phyloP scores from a whole-genome alignment of 2,888 invertebrate genomes.

The Nineta flava region DNA sequence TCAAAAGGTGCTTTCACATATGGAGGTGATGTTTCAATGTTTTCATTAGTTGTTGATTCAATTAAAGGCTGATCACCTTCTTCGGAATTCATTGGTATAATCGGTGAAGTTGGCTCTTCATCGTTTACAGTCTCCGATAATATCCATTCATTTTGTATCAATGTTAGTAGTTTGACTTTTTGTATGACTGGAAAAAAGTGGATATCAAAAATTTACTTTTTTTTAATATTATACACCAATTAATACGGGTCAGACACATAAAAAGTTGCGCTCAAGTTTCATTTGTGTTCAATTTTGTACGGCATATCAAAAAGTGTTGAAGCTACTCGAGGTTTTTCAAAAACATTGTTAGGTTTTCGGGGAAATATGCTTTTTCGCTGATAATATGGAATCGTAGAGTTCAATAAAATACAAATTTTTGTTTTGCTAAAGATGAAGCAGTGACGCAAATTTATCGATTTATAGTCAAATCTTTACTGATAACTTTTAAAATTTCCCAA shows the following conservation, averaged over 20 bases:
- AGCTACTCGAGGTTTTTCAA: no score
- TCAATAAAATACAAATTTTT: no score
- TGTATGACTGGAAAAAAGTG: constrained; percentile 13
- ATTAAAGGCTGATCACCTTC: constrained; percentile 30
- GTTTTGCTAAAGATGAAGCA: no score
- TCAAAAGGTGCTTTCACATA: constrained; percentile 47
- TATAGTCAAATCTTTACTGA: no score
- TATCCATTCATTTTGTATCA: constrained; percentile 23
- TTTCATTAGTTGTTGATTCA: constrained; percentile 22
- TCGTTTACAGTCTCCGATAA: constrained; percentile 23
- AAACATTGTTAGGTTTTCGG: no score
- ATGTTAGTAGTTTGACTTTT: constrained; percentile 8
- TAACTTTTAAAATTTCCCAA: no score
- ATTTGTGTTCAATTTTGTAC: neutral
- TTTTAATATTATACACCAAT: neutral
- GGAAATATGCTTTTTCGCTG: no score
- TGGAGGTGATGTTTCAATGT: constrained; percentile 27
- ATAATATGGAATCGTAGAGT: no score
- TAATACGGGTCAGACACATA: neutral
- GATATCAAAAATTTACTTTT: constrained; percentile 13
- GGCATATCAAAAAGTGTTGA: no score
- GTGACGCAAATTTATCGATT: no score
- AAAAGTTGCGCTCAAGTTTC: no score
- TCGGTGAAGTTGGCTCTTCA: constrained; percentile 22
- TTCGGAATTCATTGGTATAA: constrained; percentile 13